phyloP scores from a whole-genome alignment of 2,113 vertebrate species.

The Nannobrachium achirus region DNA sequence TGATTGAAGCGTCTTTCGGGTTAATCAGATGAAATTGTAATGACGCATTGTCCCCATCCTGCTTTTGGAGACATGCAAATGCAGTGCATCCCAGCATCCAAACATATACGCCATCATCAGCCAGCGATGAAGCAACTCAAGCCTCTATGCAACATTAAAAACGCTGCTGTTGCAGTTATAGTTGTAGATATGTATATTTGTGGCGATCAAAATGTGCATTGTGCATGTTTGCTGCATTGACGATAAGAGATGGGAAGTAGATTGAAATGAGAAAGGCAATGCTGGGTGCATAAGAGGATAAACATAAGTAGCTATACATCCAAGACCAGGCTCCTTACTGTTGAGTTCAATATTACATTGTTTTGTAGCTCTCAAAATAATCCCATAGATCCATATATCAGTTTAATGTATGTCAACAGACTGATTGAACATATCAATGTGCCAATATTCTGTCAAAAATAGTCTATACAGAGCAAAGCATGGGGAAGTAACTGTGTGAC shows the following conservation, averaged over 20 bases:
- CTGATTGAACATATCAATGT: background rate
- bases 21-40: background rate
- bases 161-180: background rate
- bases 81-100: conserved; percentile 17
- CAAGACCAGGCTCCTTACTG: background rate
- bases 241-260: background rate
- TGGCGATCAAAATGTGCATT: background rate
- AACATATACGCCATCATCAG: background rate
- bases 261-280: background rate
- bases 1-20: conserved; percentile 15
- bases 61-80: background rate
- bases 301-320: conserved; percentile 35
- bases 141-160: background rate
- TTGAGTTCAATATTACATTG: background rate
- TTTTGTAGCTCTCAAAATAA: conserved; percentile 7
- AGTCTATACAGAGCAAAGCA: no score
- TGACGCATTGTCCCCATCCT: background rate
- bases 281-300: conserved; percentile 58
- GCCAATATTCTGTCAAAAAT: no score
- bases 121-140: background rate
- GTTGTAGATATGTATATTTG: background rate
- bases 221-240: conserved; percentile 9
- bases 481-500: background rate
- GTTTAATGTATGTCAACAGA: conserved; percentile 10
- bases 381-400: background rate